phyloP scores from a whole-genome alignment of 2,797 vertebrate genomes.

The Selene dorsalis region DNA sequence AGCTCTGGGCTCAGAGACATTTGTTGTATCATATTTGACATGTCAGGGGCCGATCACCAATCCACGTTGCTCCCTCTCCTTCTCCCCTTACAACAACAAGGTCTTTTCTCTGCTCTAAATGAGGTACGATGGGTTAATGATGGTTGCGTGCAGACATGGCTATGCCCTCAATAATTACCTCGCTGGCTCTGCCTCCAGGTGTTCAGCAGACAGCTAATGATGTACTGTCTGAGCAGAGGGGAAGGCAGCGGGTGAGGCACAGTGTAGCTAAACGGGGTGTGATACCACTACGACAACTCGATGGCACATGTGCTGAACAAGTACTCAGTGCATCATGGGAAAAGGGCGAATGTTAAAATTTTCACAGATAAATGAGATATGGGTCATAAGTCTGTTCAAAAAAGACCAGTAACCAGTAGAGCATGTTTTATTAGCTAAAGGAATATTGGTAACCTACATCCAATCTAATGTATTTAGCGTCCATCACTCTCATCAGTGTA shows the following conservation, averaged over 20 bases:
- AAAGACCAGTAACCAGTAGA: background rate
- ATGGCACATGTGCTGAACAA: constrained; percentile 31
- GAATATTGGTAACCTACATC: background rate
- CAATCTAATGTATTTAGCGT: background rate
- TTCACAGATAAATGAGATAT: background rate
- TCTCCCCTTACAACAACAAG: constrained; percentile 68
- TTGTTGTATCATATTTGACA: constrained; percentile 72
- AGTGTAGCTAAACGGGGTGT: constrained; percentile 1
- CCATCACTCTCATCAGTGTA: background rate
- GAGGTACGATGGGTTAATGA: constrained; percentile 78
- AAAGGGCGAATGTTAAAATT: background rate
- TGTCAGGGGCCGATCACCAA: constrained; percentile 65
- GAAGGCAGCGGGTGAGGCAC: constrained; percentile 47
- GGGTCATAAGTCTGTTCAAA: background rate
- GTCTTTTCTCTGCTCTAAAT: constrained; percentile 67
- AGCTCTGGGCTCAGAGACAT: constrained; percentile 65
- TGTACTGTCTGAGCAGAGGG: constrained; percentile 67
- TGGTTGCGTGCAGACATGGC: constrained; percentile 81
- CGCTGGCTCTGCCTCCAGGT: constrained; percentile 80
- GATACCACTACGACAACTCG: constrained; percentile 13
- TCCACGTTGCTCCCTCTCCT: constrained; percentile 26
- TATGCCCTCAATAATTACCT: constrained; percentile 79
- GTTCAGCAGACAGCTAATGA: constrained; percentile 82
- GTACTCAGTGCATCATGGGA: background rate
- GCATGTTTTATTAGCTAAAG: background rate